A percentile compares a stretch with the other conserved stretches of the same genome.
phyloP scores from a whole-genome alignment of 2,888 invertebrate species.

The Junonia oenone region DNA sequence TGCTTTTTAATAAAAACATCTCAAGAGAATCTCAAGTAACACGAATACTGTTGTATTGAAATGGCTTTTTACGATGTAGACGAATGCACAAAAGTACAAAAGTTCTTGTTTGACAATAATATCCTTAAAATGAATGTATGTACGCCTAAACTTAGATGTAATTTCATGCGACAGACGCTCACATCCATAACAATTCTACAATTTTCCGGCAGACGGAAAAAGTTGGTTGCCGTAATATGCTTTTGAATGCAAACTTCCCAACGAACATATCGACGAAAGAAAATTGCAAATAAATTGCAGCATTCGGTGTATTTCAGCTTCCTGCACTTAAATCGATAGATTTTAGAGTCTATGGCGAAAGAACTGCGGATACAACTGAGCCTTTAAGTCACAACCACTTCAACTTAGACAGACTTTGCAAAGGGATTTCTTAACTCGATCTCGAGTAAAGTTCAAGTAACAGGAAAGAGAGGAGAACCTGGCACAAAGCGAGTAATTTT shows the following conservation, averaged over 20 bases:
- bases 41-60: not conserved
- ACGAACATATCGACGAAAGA: not conserved
- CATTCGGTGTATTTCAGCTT: slow-evolving; percentile 1
- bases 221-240: slow-evolving; percentile 19
- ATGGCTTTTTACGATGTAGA: not conserved
- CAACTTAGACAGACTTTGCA: slow-evolving; percentile 14
- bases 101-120: not conserved
- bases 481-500: slow-evolving; percentile 46
- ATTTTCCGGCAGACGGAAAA: slow-evolving; percentile 27
- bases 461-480: slow-evolving; percentile 22
- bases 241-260: slow-evolving; percentile 4
- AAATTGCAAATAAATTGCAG: slow-evolving; percentile 2
- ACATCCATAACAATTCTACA: slow-evolving; percentile 26
- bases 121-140: not conserved
- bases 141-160: slow-evolving; percentile 10
- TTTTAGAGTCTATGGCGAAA: not conserved
- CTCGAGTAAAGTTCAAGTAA: slow-evolving; percentile 32
- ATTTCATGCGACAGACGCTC: slow-evolving; percentile 25
- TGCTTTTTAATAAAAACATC: too few relatives aligned
- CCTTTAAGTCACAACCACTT: slow-evolving; percentile 17
- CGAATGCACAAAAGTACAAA: not conserved
- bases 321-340: slow-evolving; percentile 5
- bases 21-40: too few relatives aligned
- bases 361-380: slow-evolving; percentile 9
- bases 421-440: slow-evolving; percentile 12